These are phyloP conservation scores for Cossypha niveicapilla DNA, from an alignment of 2,797 vertebrate genomes.

Conservation along the genomic window DNA sequence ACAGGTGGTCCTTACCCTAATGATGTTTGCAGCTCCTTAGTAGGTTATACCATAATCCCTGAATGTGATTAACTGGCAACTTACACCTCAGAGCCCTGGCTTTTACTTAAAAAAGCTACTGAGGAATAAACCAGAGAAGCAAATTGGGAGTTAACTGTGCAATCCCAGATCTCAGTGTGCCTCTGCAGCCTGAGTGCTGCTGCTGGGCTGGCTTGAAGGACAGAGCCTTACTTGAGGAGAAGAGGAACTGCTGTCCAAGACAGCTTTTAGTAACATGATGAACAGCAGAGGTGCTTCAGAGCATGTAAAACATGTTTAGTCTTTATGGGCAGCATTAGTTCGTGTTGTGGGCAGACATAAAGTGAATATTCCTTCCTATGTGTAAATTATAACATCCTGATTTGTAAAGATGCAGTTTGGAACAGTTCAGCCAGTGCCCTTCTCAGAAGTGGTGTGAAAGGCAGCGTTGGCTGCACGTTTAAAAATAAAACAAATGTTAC, in stretches of 20 bases:
- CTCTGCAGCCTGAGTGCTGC: not conserved
- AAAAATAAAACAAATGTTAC: not conserved
- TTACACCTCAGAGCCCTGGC: not conserved
- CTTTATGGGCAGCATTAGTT: not conserved
- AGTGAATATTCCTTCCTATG: not conserved
- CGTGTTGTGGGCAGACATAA: not conserved
- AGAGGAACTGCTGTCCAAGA: not conserved
- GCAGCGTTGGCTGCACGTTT: rapidly evolving
- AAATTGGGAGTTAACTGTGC: not conserved
- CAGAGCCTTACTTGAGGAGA: not conserved
- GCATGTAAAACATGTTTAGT: not conserved
- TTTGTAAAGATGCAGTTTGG: not conserved
- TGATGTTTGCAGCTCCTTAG: not conserved
- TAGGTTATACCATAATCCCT: not conserved
- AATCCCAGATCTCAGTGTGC: not conserved
- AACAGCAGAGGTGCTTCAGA: not conserved
- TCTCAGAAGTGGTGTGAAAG: not conserved
- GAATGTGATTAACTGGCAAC: not conserved
- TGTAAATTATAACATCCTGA: not conserved
- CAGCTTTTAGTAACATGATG: not conserved
- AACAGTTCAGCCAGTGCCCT: not conserved
- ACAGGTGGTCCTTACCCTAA: not conserved
- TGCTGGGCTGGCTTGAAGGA: not conserved
- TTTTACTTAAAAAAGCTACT: not conserved
- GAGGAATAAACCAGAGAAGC: not conserved